These are phyloP conservation scores for Sphaeramia orbicularis DNA, from an alignment of 2,797 vertebrate species.

Conservation along the genomic window DNA sequence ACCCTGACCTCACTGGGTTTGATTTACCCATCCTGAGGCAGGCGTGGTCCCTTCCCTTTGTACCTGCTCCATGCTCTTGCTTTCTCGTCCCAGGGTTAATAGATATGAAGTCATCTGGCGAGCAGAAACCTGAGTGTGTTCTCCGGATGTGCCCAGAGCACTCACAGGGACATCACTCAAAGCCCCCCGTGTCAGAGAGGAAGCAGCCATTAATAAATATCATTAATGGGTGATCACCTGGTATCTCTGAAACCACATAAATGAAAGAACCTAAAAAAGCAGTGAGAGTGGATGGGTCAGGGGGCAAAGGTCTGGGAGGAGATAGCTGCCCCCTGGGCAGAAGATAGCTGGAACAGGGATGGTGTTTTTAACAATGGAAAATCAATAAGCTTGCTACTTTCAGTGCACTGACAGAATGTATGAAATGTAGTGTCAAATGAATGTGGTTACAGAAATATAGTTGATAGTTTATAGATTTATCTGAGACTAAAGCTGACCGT, in stretches of 20 bases:
- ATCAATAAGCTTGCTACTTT: slow-evolving; percentile 71
- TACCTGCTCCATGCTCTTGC: slow-evolving; percentile 73
- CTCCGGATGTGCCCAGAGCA: slow-evolving; percentile 81
- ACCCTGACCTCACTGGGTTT: slow-evolving; percentile 78
- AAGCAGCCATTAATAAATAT: slow-evolving; percentile 83
- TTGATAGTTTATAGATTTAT: slow-evolving; percentile 45
- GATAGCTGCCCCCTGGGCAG: slow-evolving; percentile 61
- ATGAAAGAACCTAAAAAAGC: slow-evolving; percentile 65
- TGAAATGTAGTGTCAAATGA: slow-evolving; percentile 53
- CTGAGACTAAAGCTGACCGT: slow-evolving; percentile 18
- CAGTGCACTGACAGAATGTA: slow-evolving; percentile 48
- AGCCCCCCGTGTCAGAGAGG: slow-evolving; percentile 69
- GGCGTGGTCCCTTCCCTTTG: slow-evolving; percentile 73
- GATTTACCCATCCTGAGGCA: slow-evolving; percentile 82
- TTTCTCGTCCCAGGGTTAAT: slow-evolving; percentile 81
- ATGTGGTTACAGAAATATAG: slow-evolving; percentile 29
- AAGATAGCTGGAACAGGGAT: slow-evolving; percentile 61
- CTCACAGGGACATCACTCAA: slow-evolving; percentile 82
- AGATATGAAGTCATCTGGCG: slow-evolving; percentile 87
- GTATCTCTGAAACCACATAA: slow-evolving; percentile 75
- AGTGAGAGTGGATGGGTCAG: slow-evolving; percentile 72
- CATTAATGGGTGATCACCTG: slow-evolving; percentile 84
- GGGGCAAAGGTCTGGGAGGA: slow-evolving; percentile 73
- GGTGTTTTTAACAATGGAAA: slow-evolving; percentile 68
- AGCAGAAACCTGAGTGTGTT: slow-evolving; percentile 78